Evolutionary conservation across 2,113 vertebrate species (phyloP).

Genomic region (Pluvialis apricaria): DNA sequence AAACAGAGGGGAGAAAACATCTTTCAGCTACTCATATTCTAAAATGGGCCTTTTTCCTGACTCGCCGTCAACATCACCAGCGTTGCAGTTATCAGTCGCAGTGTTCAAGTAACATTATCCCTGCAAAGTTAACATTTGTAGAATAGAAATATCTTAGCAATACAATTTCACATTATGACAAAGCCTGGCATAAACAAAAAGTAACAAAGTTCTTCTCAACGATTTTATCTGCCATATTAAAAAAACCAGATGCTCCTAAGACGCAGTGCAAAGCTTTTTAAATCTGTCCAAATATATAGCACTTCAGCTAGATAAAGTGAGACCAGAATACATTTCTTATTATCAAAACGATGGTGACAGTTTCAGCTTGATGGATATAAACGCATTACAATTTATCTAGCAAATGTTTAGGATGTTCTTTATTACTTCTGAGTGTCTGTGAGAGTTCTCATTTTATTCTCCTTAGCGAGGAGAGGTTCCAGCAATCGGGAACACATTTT

Average conservation of each 20-base stretch:
- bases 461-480: not conserved
- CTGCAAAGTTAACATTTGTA: not conserved
- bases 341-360: not conserved
- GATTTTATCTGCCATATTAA: not conserved
- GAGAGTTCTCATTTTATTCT: not conserved
- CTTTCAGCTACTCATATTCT: not conserved
- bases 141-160: not conserved
- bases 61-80: not conserved
- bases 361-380: not conserved
- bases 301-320: not conserved
- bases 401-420: not conserved
- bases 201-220: not conserved
- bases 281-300: not conserved
- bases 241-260: not conserved
- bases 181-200: not conserved
- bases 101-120: not conserved
- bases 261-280: not conserved
- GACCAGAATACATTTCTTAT: not conserved
- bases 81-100: fast-evolving
- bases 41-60: not conserved
- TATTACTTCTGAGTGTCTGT: not conserved
- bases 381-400: not conserved
- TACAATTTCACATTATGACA: not conserved
- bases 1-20: not conserved
- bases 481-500: not conserved